These are phyloP conservation scores for Linepithema humile DNA, from an alignment of 1,140 invertebrate species.

Conservation along the genomic window DNA sequence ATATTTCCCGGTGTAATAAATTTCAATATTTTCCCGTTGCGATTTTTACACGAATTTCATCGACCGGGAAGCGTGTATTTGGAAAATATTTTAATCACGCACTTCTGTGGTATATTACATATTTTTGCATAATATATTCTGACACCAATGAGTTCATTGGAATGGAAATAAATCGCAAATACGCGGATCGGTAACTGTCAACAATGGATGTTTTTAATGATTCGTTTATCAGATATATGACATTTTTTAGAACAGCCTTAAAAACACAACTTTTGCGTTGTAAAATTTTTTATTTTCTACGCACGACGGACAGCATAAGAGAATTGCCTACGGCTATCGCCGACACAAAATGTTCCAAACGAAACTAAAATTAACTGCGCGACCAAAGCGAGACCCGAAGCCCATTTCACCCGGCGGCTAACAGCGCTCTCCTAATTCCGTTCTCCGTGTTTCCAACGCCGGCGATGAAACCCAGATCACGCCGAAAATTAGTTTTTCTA, in stretches of 20 bases:
- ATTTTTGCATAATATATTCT: not conserved
- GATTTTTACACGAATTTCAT: not conserved
- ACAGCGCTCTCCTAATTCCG: slow-evolving; percentile 53
- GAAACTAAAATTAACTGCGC: slow-evolving; percentile 53
- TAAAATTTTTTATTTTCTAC: not conserved
- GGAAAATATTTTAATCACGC: not conserved
- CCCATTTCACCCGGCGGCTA: slow-evolving; percentile 47
- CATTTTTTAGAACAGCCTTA: not conserved
- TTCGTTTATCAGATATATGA: not conserved
- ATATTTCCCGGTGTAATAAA: not conserved
- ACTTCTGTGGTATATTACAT: not conserved
- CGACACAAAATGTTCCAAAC: slow-evolving; percentile 48
- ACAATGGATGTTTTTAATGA: not conserved
- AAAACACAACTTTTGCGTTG: slow-evolving; percentile 8
- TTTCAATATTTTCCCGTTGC: not conserved
- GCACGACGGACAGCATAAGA: slow-evolving; percentile 12
- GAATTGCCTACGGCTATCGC: slow-evolving; percentile 50
- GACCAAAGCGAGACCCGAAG: slow-evolving; percentile 38
- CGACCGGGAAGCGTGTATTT: slow-evolving; percentile 2
- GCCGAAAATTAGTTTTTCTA: slow-evolving; percentile 59
- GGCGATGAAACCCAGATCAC: slow-evolving; percentile 57
- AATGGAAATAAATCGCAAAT: not conserved
- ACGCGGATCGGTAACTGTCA: not conserved
- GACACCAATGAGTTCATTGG: not conserved
- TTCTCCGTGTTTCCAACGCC: slow-evolving; percentile 39